Conservation (phyloP, 2,888 invertebrate genomes). For the Lasius fuliginosus region DNA sequence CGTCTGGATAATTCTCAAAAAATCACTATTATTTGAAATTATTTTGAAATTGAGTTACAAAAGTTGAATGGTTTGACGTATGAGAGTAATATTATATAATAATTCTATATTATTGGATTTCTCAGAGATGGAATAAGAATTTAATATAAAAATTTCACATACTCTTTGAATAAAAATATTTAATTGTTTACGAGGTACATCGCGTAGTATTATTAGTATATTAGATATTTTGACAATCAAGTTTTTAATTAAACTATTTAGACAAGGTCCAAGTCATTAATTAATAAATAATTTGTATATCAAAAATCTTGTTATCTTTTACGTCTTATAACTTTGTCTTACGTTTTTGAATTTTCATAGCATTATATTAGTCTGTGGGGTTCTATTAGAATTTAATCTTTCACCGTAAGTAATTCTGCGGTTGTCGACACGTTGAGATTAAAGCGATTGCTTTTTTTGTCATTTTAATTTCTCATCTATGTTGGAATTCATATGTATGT, state of each 20-base stretch:
- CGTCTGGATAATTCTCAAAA: not conserved
- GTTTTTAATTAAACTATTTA: not conserved
- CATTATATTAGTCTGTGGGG: not conserved
- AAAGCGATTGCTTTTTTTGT: slow-evolving; percentile 20
- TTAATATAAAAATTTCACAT: not conserved
- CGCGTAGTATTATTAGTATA: not conserved
- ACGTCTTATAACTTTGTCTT: not conserved
- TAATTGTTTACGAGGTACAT: not conserved
- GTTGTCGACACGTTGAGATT: not conserved
- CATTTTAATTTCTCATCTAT: slow-evolving; percentile 5
- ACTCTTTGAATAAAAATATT: not conserved
- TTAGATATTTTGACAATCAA: not conserved
- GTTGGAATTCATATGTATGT: slow-evolving; percentile 1
- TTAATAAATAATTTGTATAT: not conserved
- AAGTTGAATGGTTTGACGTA: not conserved
- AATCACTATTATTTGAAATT: not conserved
- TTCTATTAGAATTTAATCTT: not conserved
- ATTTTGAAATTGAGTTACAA: not conserved
- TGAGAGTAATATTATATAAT: not conserved
- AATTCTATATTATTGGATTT: not conserved
- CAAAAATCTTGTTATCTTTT: not conserved
- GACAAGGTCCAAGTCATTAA: not conserved
- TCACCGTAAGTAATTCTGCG: not conserved
- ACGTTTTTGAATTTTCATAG: not conserved
- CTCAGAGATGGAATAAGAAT: not conserved